phyloP scores from a whole-genome alignment of 2,113 vertebrate species.

The Megalops atlanticus region DNA sequence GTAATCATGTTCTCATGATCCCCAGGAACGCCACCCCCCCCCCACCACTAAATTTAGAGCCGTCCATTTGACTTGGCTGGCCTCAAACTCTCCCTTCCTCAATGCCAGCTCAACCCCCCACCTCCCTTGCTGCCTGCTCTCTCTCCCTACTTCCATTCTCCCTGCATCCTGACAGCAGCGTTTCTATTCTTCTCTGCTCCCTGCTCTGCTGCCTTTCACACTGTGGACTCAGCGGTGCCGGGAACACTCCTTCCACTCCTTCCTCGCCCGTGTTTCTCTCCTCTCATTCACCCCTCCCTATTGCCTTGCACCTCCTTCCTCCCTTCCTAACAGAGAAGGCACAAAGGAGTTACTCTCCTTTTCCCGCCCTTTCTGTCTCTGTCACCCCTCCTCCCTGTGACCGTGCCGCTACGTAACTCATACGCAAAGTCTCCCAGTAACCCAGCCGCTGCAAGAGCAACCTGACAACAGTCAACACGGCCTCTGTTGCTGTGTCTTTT shows the following conservation, averaged over 20 bases:
- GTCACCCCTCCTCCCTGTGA: slow-evolving; percentile 18
- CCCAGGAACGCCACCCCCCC: slow-evolving; percentile 72
- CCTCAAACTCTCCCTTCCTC: slow-evolving; percentile 38
- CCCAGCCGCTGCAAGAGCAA: neutral
- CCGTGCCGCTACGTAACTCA: neutral
- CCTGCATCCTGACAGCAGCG: neutral
- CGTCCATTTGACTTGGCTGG: slow-evolving; percentile 75
- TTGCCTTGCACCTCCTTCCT: neutral
- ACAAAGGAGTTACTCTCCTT: neutral
- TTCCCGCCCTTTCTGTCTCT: neutral
- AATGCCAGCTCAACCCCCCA: neutral
- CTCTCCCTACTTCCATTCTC: neutral
- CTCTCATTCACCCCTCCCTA: neutral
- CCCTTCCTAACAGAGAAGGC: neutral
- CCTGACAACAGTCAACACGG: neutral
- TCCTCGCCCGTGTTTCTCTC: neutral
- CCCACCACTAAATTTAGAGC: slow-evolving; percentile 85
- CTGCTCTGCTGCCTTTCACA: neutral
- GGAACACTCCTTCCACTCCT: neutral
- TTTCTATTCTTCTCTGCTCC: neutral
- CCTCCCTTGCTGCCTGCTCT: neutral
- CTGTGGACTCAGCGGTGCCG: neutral
- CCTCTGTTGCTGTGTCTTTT: neutral
- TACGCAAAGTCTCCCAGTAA: neutral
- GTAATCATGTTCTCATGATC: slow-evolving; percentile 76